These are phyloP conservation scores for Centropristis striata DNA, from an alignment of 2,113 vertebrate genomes.

Conservation along the genomic window DNA sequence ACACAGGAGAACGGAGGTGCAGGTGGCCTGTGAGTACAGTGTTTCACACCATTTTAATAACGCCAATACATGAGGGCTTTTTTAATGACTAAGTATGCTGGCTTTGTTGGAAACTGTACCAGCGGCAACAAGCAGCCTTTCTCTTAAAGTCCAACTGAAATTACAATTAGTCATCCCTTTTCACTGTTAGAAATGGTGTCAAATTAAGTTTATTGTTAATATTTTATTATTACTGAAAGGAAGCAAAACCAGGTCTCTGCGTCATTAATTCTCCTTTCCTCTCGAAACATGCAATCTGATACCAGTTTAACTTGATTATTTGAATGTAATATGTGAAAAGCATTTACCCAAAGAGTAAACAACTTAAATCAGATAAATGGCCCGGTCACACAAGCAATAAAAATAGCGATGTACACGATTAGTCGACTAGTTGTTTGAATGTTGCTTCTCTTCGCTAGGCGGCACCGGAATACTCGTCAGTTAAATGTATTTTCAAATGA, in stretches of 20 bases:
- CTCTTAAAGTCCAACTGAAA: neutral
- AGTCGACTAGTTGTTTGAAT: too few species aligned
- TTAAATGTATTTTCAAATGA: too few species aligned
- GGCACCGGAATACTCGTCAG: too few species aligned
- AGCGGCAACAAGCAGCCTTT: conserved; percentile 16
- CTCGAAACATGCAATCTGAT: neutral
- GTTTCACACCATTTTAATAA: conserved; percentile 1
- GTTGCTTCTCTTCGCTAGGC: too few species aligned
- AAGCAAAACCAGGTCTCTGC: neutral
- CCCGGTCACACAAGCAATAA: neutral
- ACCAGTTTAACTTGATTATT: neutral
- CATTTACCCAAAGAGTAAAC: neutral
- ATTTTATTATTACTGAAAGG: neutral
- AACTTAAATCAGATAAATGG: neutral
- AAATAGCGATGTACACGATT: neutral
- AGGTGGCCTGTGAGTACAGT: conserved; percentile 91
- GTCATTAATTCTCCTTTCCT: neutral
- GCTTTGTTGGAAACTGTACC: neutral
- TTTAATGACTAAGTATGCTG: neutral
- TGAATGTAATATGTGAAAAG: neutral
- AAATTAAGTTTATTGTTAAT: neutral
- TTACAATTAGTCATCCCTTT: neutral
- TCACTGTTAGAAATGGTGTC: neutral
- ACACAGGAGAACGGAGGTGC: conserved; percentile 88
- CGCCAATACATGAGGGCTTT: neutral